Base-by-base conservation (phyloP, 1,140 invertebrate species). In the Tetramorium alpestre region DNA sequence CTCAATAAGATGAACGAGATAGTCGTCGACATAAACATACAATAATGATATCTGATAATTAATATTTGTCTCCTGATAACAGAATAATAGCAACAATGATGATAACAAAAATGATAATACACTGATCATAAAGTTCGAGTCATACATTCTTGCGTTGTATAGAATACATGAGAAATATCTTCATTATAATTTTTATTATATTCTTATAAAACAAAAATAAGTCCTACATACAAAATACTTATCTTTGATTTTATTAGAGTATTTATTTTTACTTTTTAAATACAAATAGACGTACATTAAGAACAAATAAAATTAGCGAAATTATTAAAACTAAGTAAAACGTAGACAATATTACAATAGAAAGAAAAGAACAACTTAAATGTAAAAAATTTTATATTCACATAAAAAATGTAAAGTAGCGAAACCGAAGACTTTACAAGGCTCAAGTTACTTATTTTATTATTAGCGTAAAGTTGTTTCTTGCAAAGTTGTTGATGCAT, bases 331-430 rank as follows among this genome's bases (percentile, higher is more conserved):
- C 22, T 60, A 38, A 18, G 22, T 38, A 6, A 22, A 76, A 54
- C 7, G 6, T 58, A 41, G 3, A 38, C 16, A n/a, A 16, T n/a
- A 54, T 41, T 58, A 41, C 13, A 16, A 18, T 58, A 58, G 0
- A 47, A 44, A 16, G 3, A 65, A 54, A 41, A 44, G 41, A 54
- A 54, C 7, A 51, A 56, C 4, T n/a, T n/a, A 10, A 22, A 22
- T 22, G 22, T 22, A 22, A 22, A 47, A 51, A n/a, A 77, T 77
- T 62, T 76, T 64, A 49, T 13, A 77, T 49, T 78, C 4, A 47
- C 16, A 64, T 11, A 33, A 77, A 54, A 54, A 72, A 72, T 77
- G 56, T n/a, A 62, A 77, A 47, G 22, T 58, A 13, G 47, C 2
- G 25, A 62, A 62, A 77, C 18, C 25, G 47, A 64, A 62, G 0